Percentiles rank a stretch among this genome's conserved stretches.
Evolutionary conservation across 2,888 invertebrate species (phyloP).

Genomic region (Dicyrtomina minuta): DNA sequence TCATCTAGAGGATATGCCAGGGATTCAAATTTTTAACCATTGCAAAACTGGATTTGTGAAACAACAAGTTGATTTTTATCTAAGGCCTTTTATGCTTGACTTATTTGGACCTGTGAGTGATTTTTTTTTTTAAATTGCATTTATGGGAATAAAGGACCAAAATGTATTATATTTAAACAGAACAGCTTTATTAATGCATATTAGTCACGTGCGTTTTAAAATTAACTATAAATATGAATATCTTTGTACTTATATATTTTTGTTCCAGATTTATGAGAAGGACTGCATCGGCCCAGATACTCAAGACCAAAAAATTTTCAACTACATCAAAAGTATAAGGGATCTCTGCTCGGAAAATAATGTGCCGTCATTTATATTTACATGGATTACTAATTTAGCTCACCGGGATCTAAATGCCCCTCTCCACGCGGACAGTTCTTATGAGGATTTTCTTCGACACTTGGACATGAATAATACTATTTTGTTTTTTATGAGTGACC

Average conservation of each 20-base stretch:
- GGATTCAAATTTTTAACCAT: slow-evolving; percentile 74
- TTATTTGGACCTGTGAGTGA: slow-evolving; percentile 30
- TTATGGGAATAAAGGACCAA: neutral
- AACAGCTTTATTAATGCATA: too few relatives aligned
- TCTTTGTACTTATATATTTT: too few relatives aligned
- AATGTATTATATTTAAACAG: neutral
- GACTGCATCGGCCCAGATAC: slow-evolving; percentile 46
- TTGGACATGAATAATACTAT: slow-evolving; percentile 66
- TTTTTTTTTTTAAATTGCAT: neutral
- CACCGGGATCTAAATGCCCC: slow-evolving; percentile 43
- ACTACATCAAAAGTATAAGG: slow-evolving; percentile 38
- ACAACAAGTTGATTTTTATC: slow-evolving; percentile 79
- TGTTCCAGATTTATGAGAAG: slow-evolving; percentile 1
- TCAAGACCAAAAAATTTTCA: slow-evolving; percentile 41
- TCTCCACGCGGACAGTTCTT: slow-evolving; percentile 37
- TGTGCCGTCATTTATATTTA: slow-evolving; percentile 42
- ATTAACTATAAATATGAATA: too few relatives aligned
- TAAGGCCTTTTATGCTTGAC: slow-evolving; percentile 70
- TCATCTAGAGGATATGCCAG: slow-evolving; percentile 63
- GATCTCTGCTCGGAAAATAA: slow-evolving; percentile 17
- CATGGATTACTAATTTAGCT: slow-evolving; percentile 46
- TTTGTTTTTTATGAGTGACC: slow-evolving; percentile 72
- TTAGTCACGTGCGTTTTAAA: too few relatives aligned
- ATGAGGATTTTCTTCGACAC: slow-evolving; percentile 31
- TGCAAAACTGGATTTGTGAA: slow-evolving; percentile 69